Evolutionary conservation across 1,140 invertebrate species (phyloP).

Genomic region (Lasioglossum albipes): DNA sequence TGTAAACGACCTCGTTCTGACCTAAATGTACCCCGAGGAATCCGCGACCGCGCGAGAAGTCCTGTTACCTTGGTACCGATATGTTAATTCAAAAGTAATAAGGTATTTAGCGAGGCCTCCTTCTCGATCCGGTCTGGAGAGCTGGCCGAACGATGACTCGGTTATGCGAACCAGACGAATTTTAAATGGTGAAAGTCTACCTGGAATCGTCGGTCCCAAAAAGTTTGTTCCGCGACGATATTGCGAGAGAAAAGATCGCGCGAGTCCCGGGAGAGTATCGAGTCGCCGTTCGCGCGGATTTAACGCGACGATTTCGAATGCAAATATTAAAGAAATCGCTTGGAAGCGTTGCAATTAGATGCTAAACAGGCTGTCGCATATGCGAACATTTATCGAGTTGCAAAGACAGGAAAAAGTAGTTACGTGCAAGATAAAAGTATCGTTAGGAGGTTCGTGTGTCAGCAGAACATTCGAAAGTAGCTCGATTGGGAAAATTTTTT

Average conservation of each 20-base stretch:
- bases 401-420: no score
- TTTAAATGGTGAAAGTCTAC: constrained; percentile 74
- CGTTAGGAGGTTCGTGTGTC: no score
- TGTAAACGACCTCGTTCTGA: constrained; percentile 14
- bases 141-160: constrained; percentile 52
- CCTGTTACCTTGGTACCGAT: constrained; percentile 65
- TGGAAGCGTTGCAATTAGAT: neutral
- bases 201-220: constrained; percentile 48
- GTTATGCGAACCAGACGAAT: constrained; percentile 58
- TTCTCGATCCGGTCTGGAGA: constrained; percentile 58
- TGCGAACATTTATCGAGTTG: neutral
- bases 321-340: neutral
- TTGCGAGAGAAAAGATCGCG: neutral
- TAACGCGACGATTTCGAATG: neutral
- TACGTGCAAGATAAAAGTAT: no score
- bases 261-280: neutral
- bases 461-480: no score
- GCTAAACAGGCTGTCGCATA: neutral
- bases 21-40: constrained; percentile 42
- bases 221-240: constrained; percentile 30
- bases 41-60: constrained; percentile 47
- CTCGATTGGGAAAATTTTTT: no score
- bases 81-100: constrained; percentile 70
- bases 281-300: neutral
- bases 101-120: constrained; percentile 67